These are phyloP conservation scores for Drosophila borealis DNA, from an alignment of 2,888 invertebrate species.

Conservation along the genomic window DNA sequence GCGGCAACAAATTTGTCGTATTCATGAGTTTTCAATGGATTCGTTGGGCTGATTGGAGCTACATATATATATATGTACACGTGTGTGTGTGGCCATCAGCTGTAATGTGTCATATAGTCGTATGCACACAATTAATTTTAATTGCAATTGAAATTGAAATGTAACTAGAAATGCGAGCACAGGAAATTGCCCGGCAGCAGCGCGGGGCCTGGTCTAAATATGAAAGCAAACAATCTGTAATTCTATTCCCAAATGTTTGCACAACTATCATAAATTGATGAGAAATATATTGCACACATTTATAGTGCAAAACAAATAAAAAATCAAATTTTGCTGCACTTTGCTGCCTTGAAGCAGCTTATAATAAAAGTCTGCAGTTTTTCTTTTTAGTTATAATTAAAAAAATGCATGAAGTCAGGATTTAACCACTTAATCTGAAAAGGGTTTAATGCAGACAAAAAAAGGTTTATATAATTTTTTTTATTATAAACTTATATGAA, in stretches of 20 bases:
- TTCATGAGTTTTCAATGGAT: slow-evolving; percentile 35
- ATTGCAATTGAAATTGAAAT: slow-evolving; percentile 77
- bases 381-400: not conserved
- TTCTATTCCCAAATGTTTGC: slow-evolving; percentile 58
- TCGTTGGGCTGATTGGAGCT: slow-evolving; percentile 5
- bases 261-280: slow-evolving; percentile 56
- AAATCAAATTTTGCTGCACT: not conserved
- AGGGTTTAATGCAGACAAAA: too few species aligned
- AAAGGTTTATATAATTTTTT: too few species aligned
- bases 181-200: slow-evolving; percentile 50
- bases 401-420: not conserved
- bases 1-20: slow-evolving; percentile 53
- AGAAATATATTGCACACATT: slow-evolving; percentile 7
- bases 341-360: not conserved
- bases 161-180: slow-evolving; percentile 60
- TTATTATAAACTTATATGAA: too few species aligned
- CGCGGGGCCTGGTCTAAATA: slow-evolving; percentile 26
- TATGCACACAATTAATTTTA: slow-evolving; percentile 75
- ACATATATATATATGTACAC: not conserved
- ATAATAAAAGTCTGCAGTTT: not conserved
- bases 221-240: slow-evolving; percentile 55
- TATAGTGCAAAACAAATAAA: not conserved
- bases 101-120: slow-evolving; percentile 41
- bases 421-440: too few species aligned
- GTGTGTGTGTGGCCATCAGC: slow-evolving; percentile 28